Percentiles rank a stretch among this genome's conserved stretches.
These are phyloP conservation scores for Anguilla anguilla DNA, from an alignment of 2,797 vertebrate species.

Conservation along the genomic window DNA sequence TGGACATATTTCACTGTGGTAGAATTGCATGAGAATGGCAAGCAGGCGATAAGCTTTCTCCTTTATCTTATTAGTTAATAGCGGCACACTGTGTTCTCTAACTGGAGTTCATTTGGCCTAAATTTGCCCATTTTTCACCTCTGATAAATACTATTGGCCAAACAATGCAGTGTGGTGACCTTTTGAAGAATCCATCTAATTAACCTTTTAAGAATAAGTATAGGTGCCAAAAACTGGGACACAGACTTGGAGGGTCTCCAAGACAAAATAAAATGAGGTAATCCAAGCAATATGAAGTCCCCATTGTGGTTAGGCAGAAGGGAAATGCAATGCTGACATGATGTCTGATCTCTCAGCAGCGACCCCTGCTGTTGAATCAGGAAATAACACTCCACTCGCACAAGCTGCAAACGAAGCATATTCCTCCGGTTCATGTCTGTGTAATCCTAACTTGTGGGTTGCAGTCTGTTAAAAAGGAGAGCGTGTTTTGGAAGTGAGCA, in stretches of 20 bases:
- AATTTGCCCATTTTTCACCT: constrained; percentile 7
- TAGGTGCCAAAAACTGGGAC: neutral
- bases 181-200: constrained; percentile 18
- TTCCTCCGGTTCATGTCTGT: too few relatives aligned
- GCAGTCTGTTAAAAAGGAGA: too few relatives aligned
- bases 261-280: neutral
- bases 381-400: too few relatives aligned
- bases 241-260: neutral
- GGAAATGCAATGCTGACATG: neutral
- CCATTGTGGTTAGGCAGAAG: neutral
- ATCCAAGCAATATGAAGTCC: neutral
- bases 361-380: neutral
- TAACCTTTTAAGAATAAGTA: constrained; percentile 10
- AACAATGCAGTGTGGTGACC: constrained; percentile 5
- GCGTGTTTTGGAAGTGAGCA: too few relatives aligned
- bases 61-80: neutral
- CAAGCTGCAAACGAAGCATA: too few relatives aligned
- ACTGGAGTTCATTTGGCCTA: neutral
- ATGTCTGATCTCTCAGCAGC: neutral
- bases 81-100: neutral
- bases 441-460: too few relatives aligned
- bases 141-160: constrained; percentile 1
- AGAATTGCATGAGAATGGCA: neutral
- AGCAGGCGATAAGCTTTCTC: neutral
- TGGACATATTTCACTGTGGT: neutral